phyloP scores from a whole-genome alignment of 2,888 invertebrate species.

The Hermaeophaga mercurialis region DNA sequence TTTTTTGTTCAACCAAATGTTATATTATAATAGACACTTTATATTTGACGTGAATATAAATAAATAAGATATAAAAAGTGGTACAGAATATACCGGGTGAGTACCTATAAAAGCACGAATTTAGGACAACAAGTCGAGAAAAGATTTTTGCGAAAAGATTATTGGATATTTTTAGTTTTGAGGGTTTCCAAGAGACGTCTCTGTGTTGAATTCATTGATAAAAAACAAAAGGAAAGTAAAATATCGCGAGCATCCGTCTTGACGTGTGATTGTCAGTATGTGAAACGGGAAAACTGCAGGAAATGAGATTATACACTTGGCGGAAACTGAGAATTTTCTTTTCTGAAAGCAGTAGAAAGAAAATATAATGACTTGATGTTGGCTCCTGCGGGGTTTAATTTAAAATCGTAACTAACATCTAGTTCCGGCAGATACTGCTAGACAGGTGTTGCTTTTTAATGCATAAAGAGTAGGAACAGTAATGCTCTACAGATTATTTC shows the following conservation, averaged over 20 bases:
- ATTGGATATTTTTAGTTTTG: too few relatives aligned
- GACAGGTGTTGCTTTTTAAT: conserved; percentile 10
- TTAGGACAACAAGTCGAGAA: too few relatives aligned
- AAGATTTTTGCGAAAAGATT: too few relatives aligned
- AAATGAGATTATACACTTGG: conserved; percentile 14
- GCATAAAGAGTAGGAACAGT: background rate
- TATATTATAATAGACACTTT: too few relatives aligned
- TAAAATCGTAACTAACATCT: conserved; percentile 13
- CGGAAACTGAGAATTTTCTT: conserved; percentile 14
- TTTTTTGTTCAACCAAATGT: too few relatives aligned
- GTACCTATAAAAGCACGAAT: too few relatives aligned
- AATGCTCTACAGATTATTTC: background rate
- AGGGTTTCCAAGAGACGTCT: background rate
- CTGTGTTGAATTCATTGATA: background rate
- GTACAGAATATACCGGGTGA: too few relatives aligned
- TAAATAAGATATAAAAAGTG: too few relatives aligned
- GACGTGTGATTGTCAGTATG: conserved; percentile 14
- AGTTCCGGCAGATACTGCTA: background rate
- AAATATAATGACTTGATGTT: conserved; percentile 9
- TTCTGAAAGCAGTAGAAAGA: conserved; percentile 3
- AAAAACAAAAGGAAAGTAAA: background rate
- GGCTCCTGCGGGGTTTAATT: conserved; percentile 13
- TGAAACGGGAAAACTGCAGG: conserved; percentile 12
- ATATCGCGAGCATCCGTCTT: conserved; percentile 5
- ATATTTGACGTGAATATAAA: too few relatives aligned